Evolutionary conservation across 2,113 vertebrate genomes (phyloP).

Genomic region (Salvelinus namaycush): DNA sequence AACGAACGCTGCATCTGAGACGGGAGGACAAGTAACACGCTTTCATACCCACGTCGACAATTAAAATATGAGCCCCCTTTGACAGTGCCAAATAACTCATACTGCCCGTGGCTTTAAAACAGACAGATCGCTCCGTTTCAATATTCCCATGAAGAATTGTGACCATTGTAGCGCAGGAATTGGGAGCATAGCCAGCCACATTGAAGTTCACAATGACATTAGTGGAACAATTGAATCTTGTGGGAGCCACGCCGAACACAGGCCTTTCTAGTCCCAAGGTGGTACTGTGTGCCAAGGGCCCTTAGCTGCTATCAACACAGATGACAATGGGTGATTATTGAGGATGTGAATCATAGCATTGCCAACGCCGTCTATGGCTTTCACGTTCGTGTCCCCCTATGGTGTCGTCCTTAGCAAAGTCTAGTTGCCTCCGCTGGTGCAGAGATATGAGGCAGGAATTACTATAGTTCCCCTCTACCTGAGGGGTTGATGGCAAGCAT

Average conservation of each 20-base stretch:
- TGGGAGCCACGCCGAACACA: slow-evolving; percentile 33
- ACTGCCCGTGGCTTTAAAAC: slow-evolving; percentile 4
- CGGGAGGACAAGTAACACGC: slow-evolving; percentile 40
- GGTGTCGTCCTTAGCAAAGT: background rate
- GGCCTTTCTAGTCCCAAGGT: slow-evolving; percentile 49
- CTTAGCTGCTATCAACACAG: slow-evolving; percentile 23
- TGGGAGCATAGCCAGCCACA: slow-evolving; percentile 51
- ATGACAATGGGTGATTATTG: slow-evolving; percentile 47
- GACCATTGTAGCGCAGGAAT: slow-evolving; percentile 57
- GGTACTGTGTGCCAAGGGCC: slow-evolving; percentile 29
- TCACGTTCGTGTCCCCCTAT: slow-evolving; percentile 18
- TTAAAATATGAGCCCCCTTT: slow-evolving; percentile 13
- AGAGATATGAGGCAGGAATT: too few relatives aligned
- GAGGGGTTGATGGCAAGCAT: too few relatives aligned
- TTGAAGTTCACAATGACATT: slow-evolving; percentile 60
- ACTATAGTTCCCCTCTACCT: too few relatives aligned
- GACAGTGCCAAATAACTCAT: background rate
- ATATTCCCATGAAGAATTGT: slow-evolving; percentile 60
- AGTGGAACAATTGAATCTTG: slow-evolving; percentile 60
- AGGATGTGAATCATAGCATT: slow-evolving; percentile 27
- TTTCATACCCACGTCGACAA: slow-evolving; percentile 43
- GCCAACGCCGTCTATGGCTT: background rate
- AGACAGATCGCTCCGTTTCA: slow-evolving; percentile 47
- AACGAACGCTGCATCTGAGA: slow-evolving; percentile 20
- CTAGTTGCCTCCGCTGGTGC: too few relatives aligned